Evolutionary conservation across 30 jellyfish, hydroid and myxozoan genomes (phyloP), one percentile per base, ranked within the genome.

Genomic region (Haliclystus octoradiatus): DNA sequence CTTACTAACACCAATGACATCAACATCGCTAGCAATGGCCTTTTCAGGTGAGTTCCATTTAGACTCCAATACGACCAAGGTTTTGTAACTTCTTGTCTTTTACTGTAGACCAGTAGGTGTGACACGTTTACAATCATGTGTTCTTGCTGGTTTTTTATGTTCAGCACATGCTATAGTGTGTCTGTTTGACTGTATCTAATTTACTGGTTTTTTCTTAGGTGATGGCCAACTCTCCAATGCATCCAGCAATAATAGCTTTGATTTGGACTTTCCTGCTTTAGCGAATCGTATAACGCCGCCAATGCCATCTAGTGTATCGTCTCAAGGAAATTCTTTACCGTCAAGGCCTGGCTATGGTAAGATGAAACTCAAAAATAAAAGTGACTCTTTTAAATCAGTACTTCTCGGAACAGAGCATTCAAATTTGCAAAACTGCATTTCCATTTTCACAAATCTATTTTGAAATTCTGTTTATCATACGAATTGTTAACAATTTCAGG

Each of bases 241-340:
- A 3, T 3, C 84, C n/a, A 77, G 84, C 1, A 74, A 68, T 29
- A 77, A 84, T 57, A 88, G 75, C 28, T 86, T 86, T 75, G 96
- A 86, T 61, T 53, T 68, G 28, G 96, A 86, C 64, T 86, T 86
- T 57, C 96, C 96, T 52, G 96, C 94, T 33, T 49, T 86, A 63
- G 96, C 96, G 33, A 86, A 86, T 86, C 72, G 96, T 28, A 86
- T 77, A 4, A 73, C 94, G 5, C 79, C 84, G 30, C 40, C 88
- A 2, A 49, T 78, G 34, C 77, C 94, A 32, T 67, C 96, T 26
- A 57, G 35, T n/a, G 13, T 57, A n/a, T 57, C 35, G 14, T 79
- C 79, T 34, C 93, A 70, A 28, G 69, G 71, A 53, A 32, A 80
- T 15, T 64, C 84, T 23, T 46, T 79, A 34, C 83, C 92, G 9